A percentile compares a stretch with the other conserved stretches of the same genome.
Evolutionary conservation across 1,140 invertebrate genomes (phyloP).

Genomic region (Bombus impatiens): DNA sequence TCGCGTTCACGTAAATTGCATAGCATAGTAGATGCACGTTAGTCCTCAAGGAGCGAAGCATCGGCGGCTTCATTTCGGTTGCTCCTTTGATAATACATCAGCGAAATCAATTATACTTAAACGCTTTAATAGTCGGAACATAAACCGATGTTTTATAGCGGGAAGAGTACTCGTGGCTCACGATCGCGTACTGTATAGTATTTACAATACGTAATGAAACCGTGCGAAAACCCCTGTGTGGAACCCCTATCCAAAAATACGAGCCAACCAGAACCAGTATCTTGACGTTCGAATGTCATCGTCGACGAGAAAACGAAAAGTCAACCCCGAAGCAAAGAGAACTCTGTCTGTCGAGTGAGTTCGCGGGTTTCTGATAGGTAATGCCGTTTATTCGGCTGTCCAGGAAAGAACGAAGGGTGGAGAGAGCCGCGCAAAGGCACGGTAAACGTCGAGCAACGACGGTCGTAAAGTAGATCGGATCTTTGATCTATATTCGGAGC

Average conservation of each 20-base stretch:
- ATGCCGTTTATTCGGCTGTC: constrained; percentile 67
- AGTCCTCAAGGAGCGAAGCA: too few species aligned
- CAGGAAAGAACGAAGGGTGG: constrained; percentile 18
- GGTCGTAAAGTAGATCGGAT: constrained; percentile 79
- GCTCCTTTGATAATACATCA: too few species aligned
- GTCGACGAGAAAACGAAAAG: constrained; percentile 3
- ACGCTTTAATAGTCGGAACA: not conserved
- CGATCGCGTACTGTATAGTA: too few species aligned
- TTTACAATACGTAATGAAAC: too few species aligned
- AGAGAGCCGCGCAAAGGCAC: constrained; percentile 30
- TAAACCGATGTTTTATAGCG: not conserved
- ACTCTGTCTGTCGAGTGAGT: constrained; percentile 28
- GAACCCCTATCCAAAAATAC: not conserved
- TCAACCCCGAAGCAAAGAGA: not conserved
- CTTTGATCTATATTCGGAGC: constrained; percentile 80
- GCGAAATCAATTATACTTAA: not conserved
- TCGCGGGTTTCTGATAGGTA: constrained; percentile 70
- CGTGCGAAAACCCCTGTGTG: too few species aligned
- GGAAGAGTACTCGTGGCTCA: too few species aligned
- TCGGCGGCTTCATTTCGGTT: too few species aligned
- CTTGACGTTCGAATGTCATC: constrained; percentile 37
- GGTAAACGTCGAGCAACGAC: constrained; percentile 44
- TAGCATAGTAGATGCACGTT: too few species aligned
- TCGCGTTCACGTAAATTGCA: too few species aligned
- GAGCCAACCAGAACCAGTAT: not conserved